A percentile compares a stretch with the other conserved stretches of the same genome.
Evolutionary conservation across 2,888 invertebrate genomes (phyloP).

Genomic region (Cryptocheilus praepositus): DNA sequence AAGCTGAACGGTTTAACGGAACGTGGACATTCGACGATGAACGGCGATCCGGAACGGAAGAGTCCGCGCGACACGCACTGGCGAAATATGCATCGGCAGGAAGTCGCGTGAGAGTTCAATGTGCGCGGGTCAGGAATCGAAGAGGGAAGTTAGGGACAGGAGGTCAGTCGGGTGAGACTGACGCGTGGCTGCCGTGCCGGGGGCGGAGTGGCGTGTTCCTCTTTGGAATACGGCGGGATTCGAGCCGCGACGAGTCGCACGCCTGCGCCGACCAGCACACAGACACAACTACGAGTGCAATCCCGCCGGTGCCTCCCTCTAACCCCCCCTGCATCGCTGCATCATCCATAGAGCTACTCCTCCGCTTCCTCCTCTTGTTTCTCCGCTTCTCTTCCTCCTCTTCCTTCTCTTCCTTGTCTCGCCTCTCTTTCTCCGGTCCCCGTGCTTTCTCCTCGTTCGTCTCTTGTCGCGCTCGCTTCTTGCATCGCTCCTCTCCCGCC

Average conservation of each 20-base stretch:
- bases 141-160: slow-evolving; percentile 58
- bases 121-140: slow-evolving; percentile 57
- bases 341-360: slow-evolving; percentile 21
- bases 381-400: slow-evolving; percentile 15
- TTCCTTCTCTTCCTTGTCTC: slow-evolving; percentile 19
- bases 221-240: slow-evolving; percentile 69
- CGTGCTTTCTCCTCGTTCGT: too few relatives aligned
- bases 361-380: slow-evolving; percentile 33
- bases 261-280: slow-evolving; percentile 65
- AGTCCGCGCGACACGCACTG: background rate
- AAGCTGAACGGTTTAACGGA: too few relatives aligned
- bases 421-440: too few relatives aligned
- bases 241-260: slow-evolving; percentile 64
- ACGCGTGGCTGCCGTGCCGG: slow-evolving; percentile 71
- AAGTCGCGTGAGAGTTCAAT: slow-evolving; percentile 49
- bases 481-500: slow-evolving; percentile 13
- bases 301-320: slow-evolving; percentile 20
- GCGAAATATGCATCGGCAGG: slow-evolving; percentile 2
- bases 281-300: slow-evolving; percentile 34
- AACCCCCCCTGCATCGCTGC: slow-evolving; percentile 24
- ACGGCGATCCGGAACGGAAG: too few relatives aligned
- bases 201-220: slow-evolving; percentile 71
- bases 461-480: too few relatives aligned
- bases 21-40: too few relatives aligned
- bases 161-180: slow-evolving; percentile 67